Evolutionary conservation across 2,888 invertebrate species (phyloP).

Genomic region (Caenorhabditis plicata): DNA sequence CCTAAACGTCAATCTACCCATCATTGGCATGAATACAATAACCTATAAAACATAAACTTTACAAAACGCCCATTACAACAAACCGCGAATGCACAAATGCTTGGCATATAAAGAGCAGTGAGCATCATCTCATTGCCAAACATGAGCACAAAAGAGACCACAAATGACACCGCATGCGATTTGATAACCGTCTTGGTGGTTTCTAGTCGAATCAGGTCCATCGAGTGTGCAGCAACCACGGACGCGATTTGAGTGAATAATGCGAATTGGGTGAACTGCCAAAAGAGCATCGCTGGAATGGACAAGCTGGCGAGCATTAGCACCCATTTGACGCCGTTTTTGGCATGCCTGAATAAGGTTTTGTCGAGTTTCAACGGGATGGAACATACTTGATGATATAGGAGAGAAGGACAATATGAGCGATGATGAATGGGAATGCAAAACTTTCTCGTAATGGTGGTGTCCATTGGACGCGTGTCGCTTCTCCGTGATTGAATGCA

Average conservation of each 20-base stretch:
- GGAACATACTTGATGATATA: conserved; percentile 67
- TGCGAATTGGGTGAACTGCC: conserved; percentile 78
- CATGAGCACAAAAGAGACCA: conserved; percentile 68
- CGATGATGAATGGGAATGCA: conserved; percentile 78
- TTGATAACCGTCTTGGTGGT: conserved; percentile 67
- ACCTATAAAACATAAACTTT: background rate
- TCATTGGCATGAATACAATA: background rate
- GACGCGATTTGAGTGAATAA: conserved; percentile 78
- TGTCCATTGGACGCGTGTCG: conserved; percentile 82
- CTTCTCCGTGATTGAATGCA: conserved; percentile 80
- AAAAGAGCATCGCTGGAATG: conserved; percentile 68
- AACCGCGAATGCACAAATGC: conserved; percentile 65
- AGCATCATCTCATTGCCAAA: conserved; percentile 72
- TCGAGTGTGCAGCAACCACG: conserved; percentile 75
- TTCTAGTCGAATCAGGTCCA: conserved; percentile 66
- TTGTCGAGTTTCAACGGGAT: background rate
- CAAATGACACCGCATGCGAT: conserved; percentile 69
- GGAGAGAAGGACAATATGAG: conserved; percentile 76
- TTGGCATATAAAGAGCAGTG: conserved; percentile 69
- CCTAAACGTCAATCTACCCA: conserved; percentile 30
- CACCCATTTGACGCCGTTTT: background rate
- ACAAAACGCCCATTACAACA: conserved; percentile 7
- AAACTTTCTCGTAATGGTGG: conserved; percentile 84
- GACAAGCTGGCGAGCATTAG: no score
- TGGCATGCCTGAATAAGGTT: background rate